Evolutionary conservation across 2,888 invertebrate species (phyloP).

Genomic region (Watsonalla binaria): DNA sequence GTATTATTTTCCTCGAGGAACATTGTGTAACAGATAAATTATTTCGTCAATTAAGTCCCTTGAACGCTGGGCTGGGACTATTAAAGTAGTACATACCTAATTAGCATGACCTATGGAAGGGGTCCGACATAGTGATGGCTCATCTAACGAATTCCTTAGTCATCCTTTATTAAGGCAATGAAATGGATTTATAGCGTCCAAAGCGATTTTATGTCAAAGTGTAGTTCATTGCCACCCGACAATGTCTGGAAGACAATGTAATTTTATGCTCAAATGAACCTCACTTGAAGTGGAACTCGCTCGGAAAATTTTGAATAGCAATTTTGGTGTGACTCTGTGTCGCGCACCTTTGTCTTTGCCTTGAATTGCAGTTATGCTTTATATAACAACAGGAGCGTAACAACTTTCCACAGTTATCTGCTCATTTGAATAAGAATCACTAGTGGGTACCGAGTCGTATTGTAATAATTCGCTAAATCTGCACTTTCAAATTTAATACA

Average conservation of each 20-base stretch:
- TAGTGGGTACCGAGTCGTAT: slow-evolving; percentile 27
- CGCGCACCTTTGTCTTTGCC: slow-evolving; percentile 60
- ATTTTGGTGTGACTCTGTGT: slow-evolving; percentile 59
- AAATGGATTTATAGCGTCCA: slow-evolving; percentile 73
- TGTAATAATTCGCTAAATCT: slow-evolving; percentile 38
- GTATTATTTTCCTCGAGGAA: not conserved
- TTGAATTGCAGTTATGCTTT: slow-evolving; percentile 72
- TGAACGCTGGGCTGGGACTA: slow-evolving; percentile 9
- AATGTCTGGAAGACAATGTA: slow-evolving; percentile 75
- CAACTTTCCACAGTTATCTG: slow-evolving; percentile 58
- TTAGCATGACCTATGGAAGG: slow-evolving; percentile 57
- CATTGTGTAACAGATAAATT: slow-evolving; percentile 2
- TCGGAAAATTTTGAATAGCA: slow-evolving; percentile 73
- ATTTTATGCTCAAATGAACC: slow-evolving; percentile 76
- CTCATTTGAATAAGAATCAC: slow-evolving; percentile 44
- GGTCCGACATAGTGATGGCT: slow-evolving; percentile 51
- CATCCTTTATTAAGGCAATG: slow-evolving; percentile 74
- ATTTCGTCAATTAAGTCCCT: slow-evolving; percentile 12
- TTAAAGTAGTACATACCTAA: slow-evolving; percentile 25
- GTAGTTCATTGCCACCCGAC: slow-evolving; percentile 76
- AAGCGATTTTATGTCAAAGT: slow-evolving; percentile 77
- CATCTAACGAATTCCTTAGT: slow-evolving; percentile 64
- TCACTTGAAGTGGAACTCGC: slow-evolving; percentile 70
- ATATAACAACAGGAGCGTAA: slow-evolving; percentile 67
- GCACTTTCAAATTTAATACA: slow-evolving; percentile 32